Percentiles rank a stretch among this genome's conserved stretches.
These are phyloP conservation scores for Gymnopithys bicolor DNA, from an alignment of 2,797 vertebrate genomes.

Conservation along the genomic window DNA sequence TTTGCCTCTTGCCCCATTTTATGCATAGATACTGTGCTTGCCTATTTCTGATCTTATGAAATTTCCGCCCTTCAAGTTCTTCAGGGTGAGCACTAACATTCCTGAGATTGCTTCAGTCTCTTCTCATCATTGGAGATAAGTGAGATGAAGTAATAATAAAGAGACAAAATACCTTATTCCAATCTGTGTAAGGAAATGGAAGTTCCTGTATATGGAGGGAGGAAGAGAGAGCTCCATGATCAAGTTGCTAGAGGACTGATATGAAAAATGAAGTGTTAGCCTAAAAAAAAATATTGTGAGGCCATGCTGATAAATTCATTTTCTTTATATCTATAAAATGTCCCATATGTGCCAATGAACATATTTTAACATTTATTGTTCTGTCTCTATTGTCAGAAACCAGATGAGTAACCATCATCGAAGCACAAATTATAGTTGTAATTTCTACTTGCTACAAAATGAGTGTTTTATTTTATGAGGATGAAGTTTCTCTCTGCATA, in stretches of 20 bases:
- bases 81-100: constrained; percentile 41
- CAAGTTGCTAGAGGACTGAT: background rate
- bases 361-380: background rate
- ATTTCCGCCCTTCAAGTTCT: constrained; percentile 34
- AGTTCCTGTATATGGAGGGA: background rate
- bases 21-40: background rate
- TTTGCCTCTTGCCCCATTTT: background rate
- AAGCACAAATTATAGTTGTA: background rate
- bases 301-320: background rate
- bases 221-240: background rate
- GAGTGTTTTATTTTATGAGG: constrained; percentile 31
- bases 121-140: constrained; percentile 12
- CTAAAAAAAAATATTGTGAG: background rate
- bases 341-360: background rate
- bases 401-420: background rate
- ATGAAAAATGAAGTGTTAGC: background rate
- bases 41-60: constrained; percentile 34
- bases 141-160: constrained; percentile 38
- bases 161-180: background rate
- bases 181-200: background rate
- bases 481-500: constrained; percentile 28
- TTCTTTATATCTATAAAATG: background rate
- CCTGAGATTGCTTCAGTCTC: constrained; percentile 42
- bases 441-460: constrained; percentile 16
- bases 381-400: background rate